phyloP scores from a whole-genome alignment of 2,797 vertebrate species.

The Protosalanx chinensis region DNA sequence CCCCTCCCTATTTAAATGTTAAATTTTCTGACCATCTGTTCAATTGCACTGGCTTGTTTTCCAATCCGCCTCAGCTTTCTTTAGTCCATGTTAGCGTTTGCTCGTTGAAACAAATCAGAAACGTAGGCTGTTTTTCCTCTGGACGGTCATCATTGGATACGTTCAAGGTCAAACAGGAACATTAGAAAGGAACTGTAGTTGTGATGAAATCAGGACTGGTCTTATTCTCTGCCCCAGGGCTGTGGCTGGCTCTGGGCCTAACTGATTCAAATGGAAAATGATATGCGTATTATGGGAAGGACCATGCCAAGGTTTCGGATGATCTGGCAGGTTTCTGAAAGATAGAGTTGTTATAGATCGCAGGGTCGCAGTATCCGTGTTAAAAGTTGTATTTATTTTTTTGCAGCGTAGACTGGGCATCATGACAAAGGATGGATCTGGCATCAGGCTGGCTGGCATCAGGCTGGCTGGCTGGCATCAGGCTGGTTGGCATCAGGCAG shows the following conservation, averaged over 20 bases:
- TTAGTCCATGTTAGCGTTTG: no score
- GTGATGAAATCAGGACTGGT: no score
- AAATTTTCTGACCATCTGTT: no score
- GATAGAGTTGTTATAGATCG: not conserved
- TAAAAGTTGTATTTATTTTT: not conserved
- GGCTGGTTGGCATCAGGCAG: not conserved
- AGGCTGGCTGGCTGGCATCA: not conserved
- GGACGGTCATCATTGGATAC: no score
- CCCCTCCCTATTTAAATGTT: no score
- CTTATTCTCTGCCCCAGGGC: not conserved
- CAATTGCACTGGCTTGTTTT: no score
- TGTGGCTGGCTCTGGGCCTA: constrained; percentile 15
- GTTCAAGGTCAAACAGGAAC: no score
- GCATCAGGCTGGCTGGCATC: not conserved
- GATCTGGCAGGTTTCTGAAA: constrained; percentile 5
- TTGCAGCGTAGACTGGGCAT: not conserved
- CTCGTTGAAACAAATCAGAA: no score
- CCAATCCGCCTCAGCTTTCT: no score
- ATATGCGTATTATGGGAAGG: not conserved
- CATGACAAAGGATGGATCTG: not conserved
- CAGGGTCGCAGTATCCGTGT: not conserved
- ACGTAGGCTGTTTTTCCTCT: no score
- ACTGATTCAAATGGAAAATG: constrained; percentile 7
- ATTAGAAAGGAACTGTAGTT: no score
- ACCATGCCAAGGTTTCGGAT: constrained; percentile 3